Conservation (phyloP, 2,113 vertebrate species). For the Mobula birostris region DNA sequence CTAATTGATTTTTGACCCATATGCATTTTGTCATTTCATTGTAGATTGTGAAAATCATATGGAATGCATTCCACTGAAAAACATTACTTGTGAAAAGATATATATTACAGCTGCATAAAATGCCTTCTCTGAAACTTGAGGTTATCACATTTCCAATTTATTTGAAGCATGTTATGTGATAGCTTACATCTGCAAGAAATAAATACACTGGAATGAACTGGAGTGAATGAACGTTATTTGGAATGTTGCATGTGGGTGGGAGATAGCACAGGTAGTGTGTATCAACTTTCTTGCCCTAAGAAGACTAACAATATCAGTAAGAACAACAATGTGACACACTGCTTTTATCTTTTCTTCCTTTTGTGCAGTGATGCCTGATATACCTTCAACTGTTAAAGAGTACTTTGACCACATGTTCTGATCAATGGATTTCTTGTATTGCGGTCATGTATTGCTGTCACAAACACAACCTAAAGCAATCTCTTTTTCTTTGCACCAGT, state of each 20-base stretch:
- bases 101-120: neutral
- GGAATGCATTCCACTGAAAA: neutral
- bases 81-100: neutral
- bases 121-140: neutral
- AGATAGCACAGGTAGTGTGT: neutral
- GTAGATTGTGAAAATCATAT: neutral
- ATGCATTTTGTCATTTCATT: neutral
- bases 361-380: no score
- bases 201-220: neutral
- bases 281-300: neutral
- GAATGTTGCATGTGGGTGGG: neutral
- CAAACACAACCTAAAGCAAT: neutral
- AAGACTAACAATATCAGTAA: neutral
- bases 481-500: neutral
- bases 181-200: neutral
- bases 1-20: neutral
- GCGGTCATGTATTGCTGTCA: neutral
- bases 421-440: neutral
- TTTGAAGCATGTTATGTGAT: neutral
- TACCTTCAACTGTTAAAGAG: neutral
- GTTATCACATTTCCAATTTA: constrained; percentile 7
- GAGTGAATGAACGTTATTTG: neutral
- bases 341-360: neutral
- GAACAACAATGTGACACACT: neutral
- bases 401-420: neutral